Conservation (phyloP, 2,113 vertebrate genomes). For the Heterotilapia buettikoferi region DNA sequence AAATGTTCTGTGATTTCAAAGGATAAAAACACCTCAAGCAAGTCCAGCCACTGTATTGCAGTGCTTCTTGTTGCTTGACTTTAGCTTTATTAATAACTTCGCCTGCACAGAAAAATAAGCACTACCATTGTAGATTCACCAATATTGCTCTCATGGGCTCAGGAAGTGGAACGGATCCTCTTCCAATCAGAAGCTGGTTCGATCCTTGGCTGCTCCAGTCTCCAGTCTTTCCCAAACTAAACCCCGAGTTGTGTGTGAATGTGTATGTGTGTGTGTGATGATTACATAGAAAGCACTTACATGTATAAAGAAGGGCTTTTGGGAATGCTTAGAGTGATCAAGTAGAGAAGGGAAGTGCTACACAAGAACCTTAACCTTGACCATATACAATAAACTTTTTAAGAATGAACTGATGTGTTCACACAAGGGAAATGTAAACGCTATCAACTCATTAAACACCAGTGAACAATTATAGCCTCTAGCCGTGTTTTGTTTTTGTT, state of each 20-base stretch:
- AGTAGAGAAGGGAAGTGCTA: neutral
- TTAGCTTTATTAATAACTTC: neutral
- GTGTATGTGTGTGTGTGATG: neutral
- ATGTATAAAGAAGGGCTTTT: neutral
- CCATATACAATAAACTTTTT: neutral
- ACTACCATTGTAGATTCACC: neutral
- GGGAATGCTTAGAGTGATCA: neutral
- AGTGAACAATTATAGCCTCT: neutral
- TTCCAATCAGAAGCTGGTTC: accelerated
- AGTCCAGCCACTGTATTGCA: neutral
- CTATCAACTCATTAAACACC: neutral
- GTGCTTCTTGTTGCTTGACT: neutral
- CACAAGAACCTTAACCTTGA: neutral
- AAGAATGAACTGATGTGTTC: neutral
- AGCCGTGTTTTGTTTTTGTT: neutral
- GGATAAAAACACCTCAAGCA: neutral
- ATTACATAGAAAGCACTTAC: neutral
- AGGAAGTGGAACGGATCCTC: neutral
- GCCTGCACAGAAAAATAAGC: neutral
- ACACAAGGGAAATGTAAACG: neutral
- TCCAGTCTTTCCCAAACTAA: neutral
- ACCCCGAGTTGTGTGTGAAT: neutral
- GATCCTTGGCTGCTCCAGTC: neutral
- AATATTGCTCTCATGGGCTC: neutral
- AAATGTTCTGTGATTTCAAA: neutral